Conservation (phyloP, 2,888 invertebrate genomes). For the Drosophila crucigera region DNA sequence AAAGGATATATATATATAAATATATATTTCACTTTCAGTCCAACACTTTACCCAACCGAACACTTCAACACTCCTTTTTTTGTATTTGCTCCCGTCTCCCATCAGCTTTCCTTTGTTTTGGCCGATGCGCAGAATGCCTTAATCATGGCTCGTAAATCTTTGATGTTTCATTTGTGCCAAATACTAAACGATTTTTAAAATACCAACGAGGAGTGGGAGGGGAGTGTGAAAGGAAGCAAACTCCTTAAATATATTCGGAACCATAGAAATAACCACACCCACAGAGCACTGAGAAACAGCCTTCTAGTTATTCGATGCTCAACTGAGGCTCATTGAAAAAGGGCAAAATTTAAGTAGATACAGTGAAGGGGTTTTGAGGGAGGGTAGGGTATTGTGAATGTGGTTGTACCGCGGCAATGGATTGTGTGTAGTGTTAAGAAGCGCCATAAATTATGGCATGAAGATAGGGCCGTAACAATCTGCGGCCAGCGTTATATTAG, state of each 20-base stretch:
- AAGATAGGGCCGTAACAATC: slow-evolving; percentile 61
- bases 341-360: neutral
- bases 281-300: neutral
- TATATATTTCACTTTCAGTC: slow-evolving; percentile 54
- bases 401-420: slow-evolving; percentile 24
- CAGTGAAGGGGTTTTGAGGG: neutral
- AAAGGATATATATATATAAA: slow-evolving; percentile 35
- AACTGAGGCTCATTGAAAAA: slow-evolving; percentile 24
- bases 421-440: slow-evolving; percentile 53
- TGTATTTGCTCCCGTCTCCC: slow-evolving; percentile 8
- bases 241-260: neutral
- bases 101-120: slow-evolving; percentile 47
- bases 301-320: slow-evolving; percentile 29
- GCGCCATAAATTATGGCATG: slow-evolving; percentile 64
- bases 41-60: slow-evolving; percentile 57
- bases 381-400: neutral
- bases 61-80: slow-evolving; percentile 49
- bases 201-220: slow-evolving; percentile 8
- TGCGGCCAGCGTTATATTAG: slow-evolving; percentile 49
- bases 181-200: slow-evolving; percentile 79
- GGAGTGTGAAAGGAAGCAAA: neutral
- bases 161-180: slow-evolving; percentile 82
- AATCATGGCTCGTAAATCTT: slow-evolving; percentile 81
- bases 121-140: slow-evolving; percentile 64
- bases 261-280: neutral